Evolutionary conservation across 2,113 vertebrate genomes (phyloP), one percentile per base, ranked within the genome.

Genomic region (Scytalopus superciliaris): DNA sequence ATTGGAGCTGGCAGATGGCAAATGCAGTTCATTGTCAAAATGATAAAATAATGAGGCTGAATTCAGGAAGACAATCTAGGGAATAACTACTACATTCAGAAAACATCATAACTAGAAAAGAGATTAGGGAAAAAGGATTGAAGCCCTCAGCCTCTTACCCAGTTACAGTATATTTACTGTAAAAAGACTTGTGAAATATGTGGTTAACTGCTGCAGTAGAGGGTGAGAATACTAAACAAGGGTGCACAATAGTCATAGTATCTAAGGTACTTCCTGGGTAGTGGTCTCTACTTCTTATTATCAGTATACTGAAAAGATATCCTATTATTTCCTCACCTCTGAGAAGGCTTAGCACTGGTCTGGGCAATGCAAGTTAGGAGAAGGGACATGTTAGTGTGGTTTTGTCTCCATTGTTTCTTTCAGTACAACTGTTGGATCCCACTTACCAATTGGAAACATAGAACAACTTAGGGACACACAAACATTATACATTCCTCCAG

Each of bases 41-140:
- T 79, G 90, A 92, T 91, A 90, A 94, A 97, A 96, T 90, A 91
- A 96, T 49, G 91, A 96, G 59, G 14, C 55, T 89, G 63, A 94
- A 94, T 89, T 93, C 62, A 89, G 74, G 53, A 79, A 87, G 47
- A 55, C 59, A 68, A 59, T 56, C 81, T 72, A 94, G 95, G 79
- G 90, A 96, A 96, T 95, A 91, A 66, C 37, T 89, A 44, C 68
- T 89, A 57, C 44, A 68, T 63, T 57, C 42, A 91, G 72, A 45
- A 92, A 92, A 59, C 62, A 53, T 72, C 31, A 16, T 62, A 79
- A 86, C 87, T 77, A 92, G 72, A 74, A 90, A 95, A 77, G 44
- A 69, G 40, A 64, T 76, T 84, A 88, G 47, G 73, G 75, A 66
- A 87, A 94, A 95, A 69, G 47, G 33, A 63, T 53, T 67, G 67